Evolutionary conservation across 2,888 invertebrate species (phyloP).

Genomic region (Temnothorax ravouxi): DNA sequence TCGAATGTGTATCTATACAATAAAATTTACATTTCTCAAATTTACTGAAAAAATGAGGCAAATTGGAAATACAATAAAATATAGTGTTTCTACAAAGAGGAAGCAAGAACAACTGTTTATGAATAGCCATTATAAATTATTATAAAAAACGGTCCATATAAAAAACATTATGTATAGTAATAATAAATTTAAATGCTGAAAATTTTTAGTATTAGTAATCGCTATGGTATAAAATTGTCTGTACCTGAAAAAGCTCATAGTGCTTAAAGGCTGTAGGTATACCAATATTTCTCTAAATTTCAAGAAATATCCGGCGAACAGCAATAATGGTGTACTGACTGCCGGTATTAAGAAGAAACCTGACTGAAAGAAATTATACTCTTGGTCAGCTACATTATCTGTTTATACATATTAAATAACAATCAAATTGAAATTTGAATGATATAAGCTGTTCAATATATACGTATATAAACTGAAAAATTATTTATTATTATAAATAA

Average conservation of each 20-base stretch:
- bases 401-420: neutral
- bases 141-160: too few relatives aligned
- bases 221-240: neutral
- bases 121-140: too few relatives aligned
- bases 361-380: constrained; percentile 87
- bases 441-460: neutral
- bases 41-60: too few relatives aligned
- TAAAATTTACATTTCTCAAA: too few relatives aligned
- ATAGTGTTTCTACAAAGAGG: too few relatives aligned
- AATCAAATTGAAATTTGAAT: neutral
- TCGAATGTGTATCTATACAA: too few relatives aligned
- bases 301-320: constrained; percentile 95
- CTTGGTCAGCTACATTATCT: neutral
- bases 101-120: too few relatives aligned
- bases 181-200: too few relatives aligned
- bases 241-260: constrained; percentile 90
- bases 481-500: constrained; percentile 6
- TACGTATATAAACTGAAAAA: neutral
- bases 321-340: constrained; percentile 92
- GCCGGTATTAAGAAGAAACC: constrained; percentile 93
- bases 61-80: too few relatives aligned
- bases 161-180: too few relatives aligned
- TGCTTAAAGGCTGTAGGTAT: constrained; percentile 90
- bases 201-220: neutral
- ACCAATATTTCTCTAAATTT: constrained; percentile 91